Percentiles rank a stretch among this genome's conserved stretches.
phyloP scores from a whole-genome alignment of 2,888 invertebrate genomes.

The Trissoscelio sp. region DNA sequence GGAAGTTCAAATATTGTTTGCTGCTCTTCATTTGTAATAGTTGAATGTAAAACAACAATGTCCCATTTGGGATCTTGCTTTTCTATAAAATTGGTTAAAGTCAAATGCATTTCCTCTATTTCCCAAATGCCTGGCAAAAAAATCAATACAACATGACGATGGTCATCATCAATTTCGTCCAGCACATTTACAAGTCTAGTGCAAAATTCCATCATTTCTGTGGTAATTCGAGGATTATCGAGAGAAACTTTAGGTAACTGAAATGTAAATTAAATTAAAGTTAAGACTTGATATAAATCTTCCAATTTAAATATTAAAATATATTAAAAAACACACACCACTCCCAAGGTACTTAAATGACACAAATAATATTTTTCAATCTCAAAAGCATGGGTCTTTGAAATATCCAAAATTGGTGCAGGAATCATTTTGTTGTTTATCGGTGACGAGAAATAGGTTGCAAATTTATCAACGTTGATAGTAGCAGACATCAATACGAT shows the following conservation, averaged over 20 bases:
- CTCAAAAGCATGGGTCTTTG: conserved; percentile 84
- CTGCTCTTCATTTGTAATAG: conserved; percentile 92
- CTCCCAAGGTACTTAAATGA: conserved; percentile 75
- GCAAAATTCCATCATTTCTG: conserved; percentile 86
- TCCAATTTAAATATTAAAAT: background rate
- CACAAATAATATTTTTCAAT: conserved; percentile 88
- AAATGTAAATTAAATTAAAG: too few relatives aligned
- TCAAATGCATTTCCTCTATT: conserved; percentile 88
- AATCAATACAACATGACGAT: conserved; percentile 89
- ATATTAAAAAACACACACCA: conserved; percentile 73
- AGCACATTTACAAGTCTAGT: conserved; percentile 86
- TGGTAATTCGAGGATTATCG: conserved; percentile 86
- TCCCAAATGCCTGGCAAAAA: conserved; percentile 95
- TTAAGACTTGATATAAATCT: too few relatives aligned
- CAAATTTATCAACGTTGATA: conserved; percentile 89
- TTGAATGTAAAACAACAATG: conserved; percentile 88
- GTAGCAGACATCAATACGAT: conserved; percentile 97
- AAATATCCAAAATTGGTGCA: conserved; percentile 86
- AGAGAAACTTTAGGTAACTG: conserved; percentile 83
- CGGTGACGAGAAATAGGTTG: conserved; percentile 87
- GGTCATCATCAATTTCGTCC: conserved; percentile 85
- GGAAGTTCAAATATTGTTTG: conserved; percentile 86
- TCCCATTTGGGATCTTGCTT: conserved; percentile 84
- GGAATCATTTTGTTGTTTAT: conserved; percentile 79
- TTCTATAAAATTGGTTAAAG: conserved; percentile 74